A percentile compares a stretch with the other conserved stretches of the same genome.
phyloP scores from a whole-genome alignment of 2,888 invertebrate species.

The Sicus ferrugineus region DNA sequence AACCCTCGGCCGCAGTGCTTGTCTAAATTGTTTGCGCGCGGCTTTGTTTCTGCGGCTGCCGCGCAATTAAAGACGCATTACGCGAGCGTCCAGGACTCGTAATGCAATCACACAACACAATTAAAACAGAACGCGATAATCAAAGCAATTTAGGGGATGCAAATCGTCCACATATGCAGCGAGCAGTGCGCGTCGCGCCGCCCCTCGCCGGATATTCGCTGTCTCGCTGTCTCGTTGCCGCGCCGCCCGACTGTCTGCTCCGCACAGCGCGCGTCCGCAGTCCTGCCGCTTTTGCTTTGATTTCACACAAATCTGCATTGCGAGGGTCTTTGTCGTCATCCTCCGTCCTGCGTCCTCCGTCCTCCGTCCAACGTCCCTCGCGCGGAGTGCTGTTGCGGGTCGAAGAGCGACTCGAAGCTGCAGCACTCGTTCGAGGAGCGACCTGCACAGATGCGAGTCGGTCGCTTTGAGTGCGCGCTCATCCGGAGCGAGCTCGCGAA shows the following conservation, averaged over 20 bases:
- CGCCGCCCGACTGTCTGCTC: not conserved
- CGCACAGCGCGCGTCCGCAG: not conserved
- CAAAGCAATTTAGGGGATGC: constrained; percentile 29
- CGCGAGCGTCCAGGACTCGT: constrained; percentile 38
- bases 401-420: not conserved
- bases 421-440: constrained; percentile 8
- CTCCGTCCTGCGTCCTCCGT: not conserved
- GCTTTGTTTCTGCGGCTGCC: constrained; percentile 49
- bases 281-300: constrained; percentile 9
- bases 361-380: not conserved
- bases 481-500: constrained; percentile 24
- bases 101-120: constrained; percentile 27
- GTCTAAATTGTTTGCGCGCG: constrained; percentile 33
- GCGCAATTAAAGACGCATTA: constrained; percentile 60
- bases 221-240: constrained; percentile 12
- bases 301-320: constrained; percentile 12
- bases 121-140: constrained; percentile 21
- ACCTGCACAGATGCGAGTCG: constrained; percentile 21
- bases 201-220: constrained; percentile 22
- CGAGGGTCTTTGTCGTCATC: not conserved
- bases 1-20: constrained; percentile 28
- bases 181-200: not conserved
- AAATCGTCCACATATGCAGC: constrained; percentile 18
- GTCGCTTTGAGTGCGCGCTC: constrained; percentile 29
- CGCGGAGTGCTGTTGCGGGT: not conserved